A percentile compares a stretch with the other conserved stretches of the same genome.
Conservation (phyloP, 2,888 invertebrate genomes). For the Argyresthia albistria region DNA sequence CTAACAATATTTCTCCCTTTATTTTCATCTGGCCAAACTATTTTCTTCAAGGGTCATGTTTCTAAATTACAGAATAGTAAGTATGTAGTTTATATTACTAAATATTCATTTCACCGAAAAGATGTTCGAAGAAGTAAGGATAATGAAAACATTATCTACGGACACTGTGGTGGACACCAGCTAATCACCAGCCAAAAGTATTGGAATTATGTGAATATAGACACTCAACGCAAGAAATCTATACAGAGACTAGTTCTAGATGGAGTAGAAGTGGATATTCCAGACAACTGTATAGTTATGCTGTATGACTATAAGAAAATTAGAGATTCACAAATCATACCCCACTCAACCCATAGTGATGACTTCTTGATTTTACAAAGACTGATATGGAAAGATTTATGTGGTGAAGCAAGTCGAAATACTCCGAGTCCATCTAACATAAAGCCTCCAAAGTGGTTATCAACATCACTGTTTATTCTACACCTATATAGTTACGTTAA, state of each 20-base stretch:
- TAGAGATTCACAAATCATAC: slow-evolving; percentile 40
- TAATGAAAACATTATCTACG: slow-evolving; percentile 26
- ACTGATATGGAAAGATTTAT: slow-evolving; percentile 27
- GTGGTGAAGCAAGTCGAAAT: neutral
- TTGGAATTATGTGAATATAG: too few species aligned
- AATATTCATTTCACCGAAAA: slow-evolving; percentile 11
- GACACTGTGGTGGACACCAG: slow-evolving; percentile 19
- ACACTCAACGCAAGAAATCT: neutral
- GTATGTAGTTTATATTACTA: slow-evolving; percentile 36
- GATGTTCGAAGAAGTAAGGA: neutral
- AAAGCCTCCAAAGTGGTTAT: slow-evolving; percentile 25
- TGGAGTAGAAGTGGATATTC: neutral
- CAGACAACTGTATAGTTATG: slow-evolving; percentile 33
- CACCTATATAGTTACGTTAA: slow-evolving; percentile 44
- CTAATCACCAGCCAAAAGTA: too few species aligned
- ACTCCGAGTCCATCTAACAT: slow-evolving; percentile 2
- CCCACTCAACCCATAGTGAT: slow-evolving; percentile 14
- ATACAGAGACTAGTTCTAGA: neutral
- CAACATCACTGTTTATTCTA: slow-evolving; percentile 50
- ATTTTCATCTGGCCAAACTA: slow-evolving; percentile 14
- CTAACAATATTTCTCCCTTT: slow-evolving; percentile 35
- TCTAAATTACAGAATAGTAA: slow-evolving; percentile 16
- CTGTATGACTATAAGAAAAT: slow-evolving; percentile 45
- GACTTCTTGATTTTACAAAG: slow-evolving; percentile 38
- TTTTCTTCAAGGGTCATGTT: slow-evolving; percentile 38